Evolutionary conservation across 2,888 invertebrate genomes (phyloP).

Genomic region (Melieria crassipennis): DNA sequence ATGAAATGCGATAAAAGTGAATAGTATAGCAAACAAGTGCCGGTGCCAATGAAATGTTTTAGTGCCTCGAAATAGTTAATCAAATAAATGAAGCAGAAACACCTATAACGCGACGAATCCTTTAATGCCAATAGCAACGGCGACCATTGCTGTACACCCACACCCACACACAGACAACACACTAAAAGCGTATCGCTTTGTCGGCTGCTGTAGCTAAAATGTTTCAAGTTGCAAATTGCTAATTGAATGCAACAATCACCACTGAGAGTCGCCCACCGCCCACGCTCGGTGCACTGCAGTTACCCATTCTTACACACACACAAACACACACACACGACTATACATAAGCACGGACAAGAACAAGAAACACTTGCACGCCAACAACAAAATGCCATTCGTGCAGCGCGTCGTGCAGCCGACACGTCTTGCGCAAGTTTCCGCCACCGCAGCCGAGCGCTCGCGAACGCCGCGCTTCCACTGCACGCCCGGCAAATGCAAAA

Average conservation of each 20-base stretch:
- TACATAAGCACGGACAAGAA: slow-evolving; percentile 20
- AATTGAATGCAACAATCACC: slow-evolving; percentile 8
- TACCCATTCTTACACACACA: not conserved
- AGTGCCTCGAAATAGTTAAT: slow-evolving; percentile 29
- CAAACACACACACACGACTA: slow-evolving; percentile 16
- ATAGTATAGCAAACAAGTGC: slow-evolving; percentile 26
- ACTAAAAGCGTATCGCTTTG: not conserved
- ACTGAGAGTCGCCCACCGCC: not conserved
- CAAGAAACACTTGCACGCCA: slow-evolving; percentile 14
- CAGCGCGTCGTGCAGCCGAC: slow-evolving; percentile 85
- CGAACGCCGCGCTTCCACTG: slow-evolving; percentile 50
- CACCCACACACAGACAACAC: slow-evolving; percentile 4
- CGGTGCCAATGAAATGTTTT: slow-evolving; percentile 30
- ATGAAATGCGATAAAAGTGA: slow-evolving; percentile 5
- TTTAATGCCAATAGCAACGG: too few species aligned
- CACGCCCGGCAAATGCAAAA: slow-evolving; percentile 56
- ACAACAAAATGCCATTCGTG: slow-evolving; percentile 81
- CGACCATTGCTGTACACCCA: not conserved
- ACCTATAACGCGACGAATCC: too few species aligned
- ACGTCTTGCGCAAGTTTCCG: slow-evolving; percentile 73
- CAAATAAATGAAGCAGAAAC: not conserved
- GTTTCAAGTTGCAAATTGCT: slow-evolving; percentile 21
- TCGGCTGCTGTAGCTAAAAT: slow-evolving; percentile 7
- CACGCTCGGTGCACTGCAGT: not conserved
- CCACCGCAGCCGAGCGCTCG: slow-evolving; percentile 13